Conservation (phyloP, 1,140 invertebrate genomes). For the Camponotus pennsylvanicus region DNA sequence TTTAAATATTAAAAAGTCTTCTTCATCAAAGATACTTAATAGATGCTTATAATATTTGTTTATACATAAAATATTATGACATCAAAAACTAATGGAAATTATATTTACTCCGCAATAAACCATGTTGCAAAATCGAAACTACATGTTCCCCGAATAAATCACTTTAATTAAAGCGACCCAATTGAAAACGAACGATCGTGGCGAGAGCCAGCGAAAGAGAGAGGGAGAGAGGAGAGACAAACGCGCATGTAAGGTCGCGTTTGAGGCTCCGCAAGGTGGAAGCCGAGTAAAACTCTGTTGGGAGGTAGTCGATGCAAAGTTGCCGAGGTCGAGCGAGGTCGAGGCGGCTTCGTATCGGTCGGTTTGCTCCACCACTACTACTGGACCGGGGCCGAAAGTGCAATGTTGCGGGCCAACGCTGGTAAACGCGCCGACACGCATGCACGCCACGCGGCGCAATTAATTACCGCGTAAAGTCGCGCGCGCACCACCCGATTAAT, state of each 20-base stretch:
- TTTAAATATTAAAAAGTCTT: neutral
- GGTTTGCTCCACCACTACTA: constrained; percentile 6
- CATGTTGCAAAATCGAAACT: neutral
- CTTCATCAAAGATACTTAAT: neutral
- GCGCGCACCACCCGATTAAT: constrained; percentile 77
- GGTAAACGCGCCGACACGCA: constrained; percentile 55
- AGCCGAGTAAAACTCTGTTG: constrained; percentile 38
- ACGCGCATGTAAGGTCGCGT: neutral
- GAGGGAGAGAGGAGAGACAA: too few relatives aligned
- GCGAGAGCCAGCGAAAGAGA: neutral
- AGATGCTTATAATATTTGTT: neutral
- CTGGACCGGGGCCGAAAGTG: constrained; percentile 37
- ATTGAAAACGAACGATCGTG: constrained; percentile 28
- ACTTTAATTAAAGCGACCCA: constrained; percentile 30
- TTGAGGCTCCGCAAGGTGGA: constrained; percentile 25
- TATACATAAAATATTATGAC: neutral
- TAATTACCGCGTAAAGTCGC: constrained; percentile 82
- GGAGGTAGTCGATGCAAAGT: constrained; percentile 42
- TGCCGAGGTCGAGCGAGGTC: constrained; percentile 41
- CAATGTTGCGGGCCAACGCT: constrained; percentile 38
- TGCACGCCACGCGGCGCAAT: constrained; percentile 70
- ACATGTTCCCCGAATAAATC: neutral
- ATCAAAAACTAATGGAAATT: neutral
- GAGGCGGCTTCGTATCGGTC: constrained; percentile 19
- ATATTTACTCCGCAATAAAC: neutral